These are phyloP conservation scores for Drosophila busckii DNA, from an alignment of 1,140 invertebrate genomes.

Conservation along the genomic window DNA sequence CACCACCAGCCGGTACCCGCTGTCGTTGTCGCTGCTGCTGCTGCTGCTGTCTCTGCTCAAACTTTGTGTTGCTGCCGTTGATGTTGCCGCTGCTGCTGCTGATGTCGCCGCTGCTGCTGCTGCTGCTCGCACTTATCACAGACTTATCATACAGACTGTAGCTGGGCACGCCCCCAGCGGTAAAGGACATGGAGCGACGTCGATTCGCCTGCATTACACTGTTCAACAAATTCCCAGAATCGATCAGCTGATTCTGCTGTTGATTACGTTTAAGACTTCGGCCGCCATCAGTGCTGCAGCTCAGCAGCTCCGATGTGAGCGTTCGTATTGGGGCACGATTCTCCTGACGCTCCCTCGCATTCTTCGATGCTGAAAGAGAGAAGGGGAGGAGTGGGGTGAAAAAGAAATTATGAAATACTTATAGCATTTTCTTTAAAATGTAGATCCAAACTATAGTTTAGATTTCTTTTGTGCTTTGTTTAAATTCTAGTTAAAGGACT, in stretches of 20 bases:
- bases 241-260: slow-evolving; percentile 25
- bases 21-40: slow-evolving; percentile 3
- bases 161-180: slow-evolving; percentile 2
- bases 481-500: too few species aligned
- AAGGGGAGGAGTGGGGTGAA: not conserved
- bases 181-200: slow-evolving; percentile 42
- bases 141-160: too few species aligned
- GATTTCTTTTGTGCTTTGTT: too few species aligned
- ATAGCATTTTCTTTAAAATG: too few species aligned
- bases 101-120: not conserved
- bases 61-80: not conserved
- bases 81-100: not conserved
- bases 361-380: slow-evolving; percentile 12
- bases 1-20: not conserved
- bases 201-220: slow-evolving; percentile 42
- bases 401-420: too few species aligned
- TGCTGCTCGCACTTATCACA: too few species aligned
- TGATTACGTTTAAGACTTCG: slow-evolving; percentile 45
- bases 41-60: slow-evolving; percentile 4
- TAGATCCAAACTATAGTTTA: too few species aligned
- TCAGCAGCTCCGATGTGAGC: slow-evolving; percentile 3
- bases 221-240: slow-evolving; percentile 23
- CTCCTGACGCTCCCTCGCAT: slow-evolving; percentile 9
- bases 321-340: slow-evolving; percentile 25
- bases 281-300: not conserved